Conservation (phyloP, 2,113 vertebrate genomes). For the Hyperopisus bebe region DNA sequence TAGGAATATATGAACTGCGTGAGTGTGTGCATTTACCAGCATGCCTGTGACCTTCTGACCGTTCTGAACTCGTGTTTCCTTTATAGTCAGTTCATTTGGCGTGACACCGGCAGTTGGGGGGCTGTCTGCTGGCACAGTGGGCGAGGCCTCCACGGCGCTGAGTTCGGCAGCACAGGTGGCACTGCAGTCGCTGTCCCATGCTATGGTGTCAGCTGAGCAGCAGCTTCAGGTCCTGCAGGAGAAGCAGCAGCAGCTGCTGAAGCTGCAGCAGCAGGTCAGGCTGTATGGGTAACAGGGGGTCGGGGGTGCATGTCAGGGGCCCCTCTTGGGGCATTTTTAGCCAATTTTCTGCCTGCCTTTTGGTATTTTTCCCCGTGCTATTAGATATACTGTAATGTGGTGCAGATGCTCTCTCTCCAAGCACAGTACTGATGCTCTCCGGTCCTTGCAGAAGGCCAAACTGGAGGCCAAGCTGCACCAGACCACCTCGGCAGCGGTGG, state of each 20-base stretch:
- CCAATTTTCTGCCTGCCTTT: neutral
- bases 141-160: conserved; percentile 93
- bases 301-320: neutral
- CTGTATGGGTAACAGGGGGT: neutral
- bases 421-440: neutral
- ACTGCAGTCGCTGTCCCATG: conserved; percentile 96
- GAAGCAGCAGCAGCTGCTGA: conserved; percentile 98
- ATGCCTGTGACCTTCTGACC: conserved; percentile 1
- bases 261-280: conserved; percentile 97
- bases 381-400: neutral
- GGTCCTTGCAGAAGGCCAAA: conserved; percentile 83
- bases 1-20: neutral
- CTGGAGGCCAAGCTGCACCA: conserved; percentile 98
- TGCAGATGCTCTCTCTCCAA: neutral
- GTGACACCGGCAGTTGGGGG: conserved; percentile 88
- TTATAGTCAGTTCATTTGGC: conserved; percentile 93
- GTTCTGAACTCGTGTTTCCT: conserved; percentile 42
- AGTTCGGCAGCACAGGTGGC: conserved; percentile 98
- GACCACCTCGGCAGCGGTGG: conserved; percentile 83
- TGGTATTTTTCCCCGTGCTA: neutral
- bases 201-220: conserved; percentile 99
- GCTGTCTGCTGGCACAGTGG: conserved; percentile 83
- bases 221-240: conserved; percentile 99
- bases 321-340: neutral
- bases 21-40: neutral